Conservation (phyloP, 2,797 vertebrate species). For the Propithecus perrieri region DNA sequence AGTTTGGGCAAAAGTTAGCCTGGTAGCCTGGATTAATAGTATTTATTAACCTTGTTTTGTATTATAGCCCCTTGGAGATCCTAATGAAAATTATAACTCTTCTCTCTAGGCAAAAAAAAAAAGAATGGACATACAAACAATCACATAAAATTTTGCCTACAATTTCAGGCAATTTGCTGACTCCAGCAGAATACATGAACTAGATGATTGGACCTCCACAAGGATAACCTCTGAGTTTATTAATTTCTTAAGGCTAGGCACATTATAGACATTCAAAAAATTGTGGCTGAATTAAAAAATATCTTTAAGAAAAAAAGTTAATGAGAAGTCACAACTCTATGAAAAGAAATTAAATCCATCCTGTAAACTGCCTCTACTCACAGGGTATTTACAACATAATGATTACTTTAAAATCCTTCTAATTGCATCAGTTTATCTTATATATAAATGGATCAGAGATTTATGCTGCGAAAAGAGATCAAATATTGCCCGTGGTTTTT, state of each 20-base stretch:
- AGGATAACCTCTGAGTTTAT: background rate
- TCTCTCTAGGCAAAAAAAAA: background rate
- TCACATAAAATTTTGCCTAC: background rate
- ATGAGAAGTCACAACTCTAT: constrained; percentile 23
- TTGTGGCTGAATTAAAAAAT: background rate
- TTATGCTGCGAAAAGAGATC: background rate
- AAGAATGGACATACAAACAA: background rate
- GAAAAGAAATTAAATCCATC: constrained; percentile 34
- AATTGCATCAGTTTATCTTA: constrained; percentile 26
- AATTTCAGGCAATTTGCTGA: background rate
- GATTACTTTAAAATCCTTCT: constrained; percentile 1
- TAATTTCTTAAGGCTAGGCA: background rate
- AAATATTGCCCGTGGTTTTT: background rate
- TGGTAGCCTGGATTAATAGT: background rate
- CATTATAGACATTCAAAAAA: background rate
- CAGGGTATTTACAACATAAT: constrained; percentile 21
- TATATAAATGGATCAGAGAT: constrained; percentile 37
- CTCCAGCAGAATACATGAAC: background rate
- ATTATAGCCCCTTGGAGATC: background rate
- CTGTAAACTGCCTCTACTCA: background rate
- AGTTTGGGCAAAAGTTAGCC: background rate
- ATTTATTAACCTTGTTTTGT: background rate
- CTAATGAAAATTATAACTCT: background rate
- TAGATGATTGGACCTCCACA: background rate
- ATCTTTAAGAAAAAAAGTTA: constrained; percentile 5